phyloP scores from a whole-genome alignment of 2,113 vertebrate species.

The Podarcis raffonei region DNA sequence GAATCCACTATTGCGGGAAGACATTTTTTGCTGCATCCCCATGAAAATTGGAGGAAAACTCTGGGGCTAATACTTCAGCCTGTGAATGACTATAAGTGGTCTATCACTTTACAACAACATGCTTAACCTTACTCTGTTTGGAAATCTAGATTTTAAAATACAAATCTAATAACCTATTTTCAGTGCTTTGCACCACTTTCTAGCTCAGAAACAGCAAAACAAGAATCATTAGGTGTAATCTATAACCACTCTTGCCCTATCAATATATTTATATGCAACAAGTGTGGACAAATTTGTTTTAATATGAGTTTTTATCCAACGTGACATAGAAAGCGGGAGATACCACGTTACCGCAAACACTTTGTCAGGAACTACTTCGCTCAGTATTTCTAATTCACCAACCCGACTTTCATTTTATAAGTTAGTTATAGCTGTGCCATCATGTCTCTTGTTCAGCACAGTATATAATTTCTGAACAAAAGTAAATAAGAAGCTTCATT shows the following conservation, averaged over 20 bases:
- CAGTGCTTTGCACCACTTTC: neutral
- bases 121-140: neutral
- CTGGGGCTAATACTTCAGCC: neutral
- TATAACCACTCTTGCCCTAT: rapidly evolving
- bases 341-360: rapidly evolving
- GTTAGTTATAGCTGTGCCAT: neutral
- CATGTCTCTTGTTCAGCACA: too few species aligned
- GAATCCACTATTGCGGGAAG: too few species aligned
- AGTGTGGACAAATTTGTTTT: neutral
- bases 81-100: neutral
- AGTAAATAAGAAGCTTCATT: neutral
- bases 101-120: neutral
- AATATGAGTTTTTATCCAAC: neutral
- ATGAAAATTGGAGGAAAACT: neutral
- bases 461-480: neutral
- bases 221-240: neutral
- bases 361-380: neutral
- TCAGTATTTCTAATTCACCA: neutral
- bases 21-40: too few species aligned
- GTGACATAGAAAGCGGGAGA: neutral
- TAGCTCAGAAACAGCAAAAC: neutral
- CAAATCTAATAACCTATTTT: neutral
- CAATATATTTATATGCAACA: neutral
- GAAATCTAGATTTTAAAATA: neutral
- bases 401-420: neutral